phyloP scores from a whole-genome alignment of 2,797 vertebrate genomes.

The Siniperca obscura region DNA sequence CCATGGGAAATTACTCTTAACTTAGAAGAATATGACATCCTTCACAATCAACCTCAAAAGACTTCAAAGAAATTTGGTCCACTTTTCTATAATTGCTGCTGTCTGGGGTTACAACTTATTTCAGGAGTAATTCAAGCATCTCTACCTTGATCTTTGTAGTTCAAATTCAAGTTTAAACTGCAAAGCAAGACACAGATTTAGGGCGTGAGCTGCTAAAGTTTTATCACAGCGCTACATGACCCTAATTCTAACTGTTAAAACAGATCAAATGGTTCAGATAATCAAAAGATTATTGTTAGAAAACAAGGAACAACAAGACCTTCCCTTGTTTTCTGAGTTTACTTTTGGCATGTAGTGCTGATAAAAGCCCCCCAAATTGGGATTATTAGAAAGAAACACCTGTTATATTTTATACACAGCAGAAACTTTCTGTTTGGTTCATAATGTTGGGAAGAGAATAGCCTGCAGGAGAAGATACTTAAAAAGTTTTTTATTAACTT shows the following conservation, averaged over 20 bases:
- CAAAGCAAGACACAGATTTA: constrained; percentile 4
- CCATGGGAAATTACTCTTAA: constrained; percentile 44
- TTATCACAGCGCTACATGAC: not conserved
- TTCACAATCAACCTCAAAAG: constrained; percentile 38
- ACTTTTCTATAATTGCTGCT: constrained; percentile 53
- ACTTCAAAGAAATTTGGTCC: constrained; percentile 50
- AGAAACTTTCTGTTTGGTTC: not conserved
- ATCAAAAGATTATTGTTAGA: not conserved
- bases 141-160: constrained; percentile 21
- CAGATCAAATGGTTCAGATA: not conserved
- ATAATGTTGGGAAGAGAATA: not conserved
- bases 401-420: not conserved
- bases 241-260: not conserved
- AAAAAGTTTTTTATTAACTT: not conserved
- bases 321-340: not conserved
- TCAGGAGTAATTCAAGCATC: not conserved
- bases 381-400: not conserved
- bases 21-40: constrained; percentile 31
- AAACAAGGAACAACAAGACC: not conserved
- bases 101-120: constrained; percentile 33
- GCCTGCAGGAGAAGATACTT: constrained; percentile 7
- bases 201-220: not conserved
- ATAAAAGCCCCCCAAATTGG: not conserved
- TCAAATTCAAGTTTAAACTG: constrained; percentile 13
- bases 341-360: not conserved